Evolutionary conservation across 1,140 invertebrate genomes (phyloP), one percentile per base, ranked within the genome.

Genomic region (Drosophila lowei): DNA sequence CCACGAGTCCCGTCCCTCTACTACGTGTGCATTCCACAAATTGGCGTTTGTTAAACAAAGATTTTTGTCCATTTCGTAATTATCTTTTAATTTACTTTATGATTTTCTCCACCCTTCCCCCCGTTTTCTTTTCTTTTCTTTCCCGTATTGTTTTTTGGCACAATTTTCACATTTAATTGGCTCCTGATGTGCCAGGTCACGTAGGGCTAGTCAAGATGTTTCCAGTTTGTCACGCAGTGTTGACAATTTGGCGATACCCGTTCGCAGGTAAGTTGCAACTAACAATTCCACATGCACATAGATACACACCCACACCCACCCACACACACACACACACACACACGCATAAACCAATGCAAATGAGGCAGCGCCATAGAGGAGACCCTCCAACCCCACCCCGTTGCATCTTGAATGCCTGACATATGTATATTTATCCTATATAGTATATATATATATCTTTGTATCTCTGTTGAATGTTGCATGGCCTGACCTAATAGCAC

Each of bases 201-300:
- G 95, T 90, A 94, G 95, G 85, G 95, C 95, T 91, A 96, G 95
- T 83, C 95, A 96, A 93, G 95, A 96, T 92, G 93, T 93, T 66
- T 92, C 92, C 72, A 90, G 90, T 92, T 93, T 94, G 77, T 94
- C 94, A 77, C 92, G 94, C 88, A 94, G 93, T 90, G 94, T 93
- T 74, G 94, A 94, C 78, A 91, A 90, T 75, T 79, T 90, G 72
- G 71, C 90, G 68, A 86, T 91, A 43, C 90, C 90, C 54, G 83
- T 90, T 66, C 83, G 90, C 77, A 89, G 90, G 90, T 91, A 91
- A 91, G 90, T 70, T 90, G 67, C 70, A 74, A 62, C 38, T 67
- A 77, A 79, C 59, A 8, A 81, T 55, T 23, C 52, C 48, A 67
- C 52, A 59, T 13, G n/a, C n/a, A n/a, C n/a, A n/a, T n/a, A n/a